Percentiles rank a stretch among this genome's conserved stretches.
phyloP scores from a whole-genome alignment of 2,888 invertebrate genomes.

The Nezara viridula region DNA sequence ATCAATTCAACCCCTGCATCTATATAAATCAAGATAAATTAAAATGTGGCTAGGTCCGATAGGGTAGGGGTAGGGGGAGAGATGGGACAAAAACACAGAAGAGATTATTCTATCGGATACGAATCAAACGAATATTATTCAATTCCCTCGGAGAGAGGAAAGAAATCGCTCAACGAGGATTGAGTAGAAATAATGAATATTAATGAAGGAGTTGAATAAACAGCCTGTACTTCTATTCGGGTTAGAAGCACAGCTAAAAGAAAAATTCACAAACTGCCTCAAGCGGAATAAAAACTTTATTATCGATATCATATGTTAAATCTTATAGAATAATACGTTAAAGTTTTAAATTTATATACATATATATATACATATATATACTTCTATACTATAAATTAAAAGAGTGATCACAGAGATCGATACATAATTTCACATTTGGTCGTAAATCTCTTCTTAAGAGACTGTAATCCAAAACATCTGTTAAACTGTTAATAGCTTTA shows the following conservation, averaged over 20 bases:
- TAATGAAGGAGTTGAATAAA: constrained; percentile 24
- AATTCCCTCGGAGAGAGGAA: background rate
- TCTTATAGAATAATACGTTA: too few species aligned
- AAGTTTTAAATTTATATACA: too few species aligned
- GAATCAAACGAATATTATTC: constrained; percentile 30
- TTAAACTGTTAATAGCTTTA: too few species aligned
- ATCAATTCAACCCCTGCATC: constrained; percentile 48
- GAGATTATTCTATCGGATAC: constrained; percentile 1
- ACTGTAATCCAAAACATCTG: too few species aligned
- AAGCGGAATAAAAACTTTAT: background rate
- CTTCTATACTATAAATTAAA: too few species aligned
- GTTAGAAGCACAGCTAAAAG: background rate
- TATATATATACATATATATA: too few species aligned
- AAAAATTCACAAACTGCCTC: background rate
- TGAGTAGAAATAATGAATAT: background rate
- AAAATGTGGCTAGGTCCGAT: constrained; percentile 14
- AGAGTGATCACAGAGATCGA: too few species aligned
- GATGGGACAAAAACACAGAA: background rate
- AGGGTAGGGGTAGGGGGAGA: background rate
- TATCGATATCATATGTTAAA: too few species aligned
- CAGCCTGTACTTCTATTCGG: constrained; percentile 16
- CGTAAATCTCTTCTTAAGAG: too few species aligned
- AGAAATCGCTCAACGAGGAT: background rate
- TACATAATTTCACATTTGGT: too few species aligned
- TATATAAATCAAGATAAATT: constrained; percentile 35